Conservation (phyloP, 2,888 invertebrate species). For the Chelonus formosanus region DNA sequence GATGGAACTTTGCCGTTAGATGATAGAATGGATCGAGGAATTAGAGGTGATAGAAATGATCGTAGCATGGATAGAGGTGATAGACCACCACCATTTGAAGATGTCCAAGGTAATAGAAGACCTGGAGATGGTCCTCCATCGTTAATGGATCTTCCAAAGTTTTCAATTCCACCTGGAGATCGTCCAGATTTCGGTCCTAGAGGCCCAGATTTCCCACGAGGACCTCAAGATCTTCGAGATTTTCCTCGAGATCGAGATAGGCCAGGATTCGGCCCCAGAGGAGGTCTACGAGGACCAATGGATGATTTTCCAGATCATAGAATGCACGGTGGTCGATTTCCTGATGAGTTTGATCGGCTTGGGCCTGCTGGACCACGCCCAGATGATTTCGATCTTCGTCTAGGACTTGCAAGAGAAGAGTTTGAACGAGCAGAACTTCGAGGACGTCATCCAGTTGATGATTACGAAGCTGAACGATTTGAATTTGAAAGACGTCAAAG, state of each 20-base stretch:
- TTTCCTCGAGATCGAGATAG: constrained; percentile 53
- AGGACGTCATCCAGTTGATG: constrained; percentile 53
- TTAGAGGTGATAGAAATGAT: constrained; percentile 47
- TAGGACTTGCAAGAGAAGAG: constrained; percentile 52
- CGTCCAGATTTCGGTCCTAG: constrained; percentile 53
- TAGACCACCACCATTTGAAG: constrained; percentile 51
- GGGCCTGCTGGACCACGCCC: constrained; percentile 53
- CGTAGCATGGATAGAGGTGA: constrained; percentile 53
- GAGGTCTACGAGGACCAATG: constrained; percentile 45
- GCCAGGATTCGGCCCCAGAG: constrained; percentile 48
- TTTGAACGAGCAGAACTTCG: constrained; percentile 56
- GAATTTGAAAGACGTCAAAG: constrained; percentile 59
- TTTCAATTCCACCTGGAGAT: constrained; percentile 49
- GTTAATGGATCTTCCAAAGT: constrained; percentile 61
- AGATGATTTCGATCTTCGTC: constrained; percentile 55
- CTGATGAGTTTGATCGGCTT: constrained; percentile 58
- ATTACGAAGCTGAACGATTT: constrained; percentile 59
- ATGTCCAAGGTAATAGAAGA: constrained; percentile 45
- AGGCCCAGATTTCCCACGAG: constrained; percentile 52
- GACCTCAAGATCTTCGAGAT: constrained; percentile 53
- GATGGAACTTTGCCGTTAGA: constrained; percentile 61
- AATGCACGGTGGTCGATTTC: constrained; percentile 52
- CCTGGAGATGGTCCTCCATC: constrained; percentile 59
- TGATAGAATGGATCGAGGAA: constrained; percentile 55
- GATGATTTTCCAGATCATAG: constrained; percentile 56